phyloP scores from a whole-genome alignment of 2,888 invertebrate species.

The Kryphioiulus occultus region DNA sequence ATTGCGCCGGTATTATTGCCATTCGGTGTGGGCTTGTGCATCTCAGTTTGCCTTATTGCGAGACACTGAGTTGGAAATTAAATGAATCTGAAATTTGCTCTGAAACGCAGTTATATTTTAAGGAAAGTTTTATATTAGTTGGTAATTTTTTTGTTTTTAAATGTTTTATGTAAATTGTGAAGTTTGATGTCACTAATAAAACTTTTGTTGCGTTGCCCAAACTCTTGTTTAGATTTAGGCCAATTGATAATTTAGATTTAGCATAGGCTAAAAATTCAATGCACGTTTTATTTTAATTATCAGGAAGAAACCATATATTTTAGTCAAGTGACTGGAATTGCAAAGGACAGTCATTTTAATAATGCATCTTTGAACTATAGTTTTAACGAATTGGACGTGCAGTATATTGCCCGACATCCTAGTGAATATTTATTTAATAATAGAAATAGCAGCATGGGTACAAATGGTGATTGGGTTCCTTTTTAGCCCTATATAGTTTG shows the following conservation, averaged over 20 bases:
- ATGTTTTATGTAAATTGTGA: constrained; percentile 32
- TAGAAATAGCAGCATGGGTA: neutral
- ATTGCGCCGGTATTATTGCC: neutral
- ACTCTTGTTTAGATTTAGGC: constrained; percentile 22
- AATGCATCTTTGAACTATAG: neutral
- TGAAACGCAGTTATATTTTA: neutral
- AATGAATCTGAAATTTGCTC: neutral
- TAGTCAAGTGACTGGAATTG: neutral
- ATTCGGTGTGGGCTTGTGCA: constrained; percentile 8
- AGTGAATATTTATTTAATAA: neutral
- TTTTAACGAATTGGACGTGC: neutral
- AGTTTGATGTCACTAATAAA: constrained; percentile 29
- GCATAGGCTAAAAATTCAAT: neutral
- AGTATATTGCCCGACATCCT: neutral
- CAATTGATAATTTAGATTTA: neutral
- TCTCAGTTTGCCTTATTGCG: neutral
- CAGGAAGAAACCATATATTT: neutral
- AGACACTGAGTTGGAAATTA: neutral
- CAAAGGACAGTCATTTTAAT: neutral
- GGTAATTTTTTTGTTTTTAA: neutral
- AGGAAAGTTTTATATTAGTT: neutral
- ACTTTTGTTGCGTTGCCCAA: neutral
- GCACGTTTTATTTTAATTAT: neutral
- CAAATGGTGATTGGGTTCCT: neutral
- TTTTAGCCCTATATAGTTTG: neutral